phyloP scores from a whole-genome alignment of 2,888 invertebrate genomes.

The Ernsta delagoae region DNA sequence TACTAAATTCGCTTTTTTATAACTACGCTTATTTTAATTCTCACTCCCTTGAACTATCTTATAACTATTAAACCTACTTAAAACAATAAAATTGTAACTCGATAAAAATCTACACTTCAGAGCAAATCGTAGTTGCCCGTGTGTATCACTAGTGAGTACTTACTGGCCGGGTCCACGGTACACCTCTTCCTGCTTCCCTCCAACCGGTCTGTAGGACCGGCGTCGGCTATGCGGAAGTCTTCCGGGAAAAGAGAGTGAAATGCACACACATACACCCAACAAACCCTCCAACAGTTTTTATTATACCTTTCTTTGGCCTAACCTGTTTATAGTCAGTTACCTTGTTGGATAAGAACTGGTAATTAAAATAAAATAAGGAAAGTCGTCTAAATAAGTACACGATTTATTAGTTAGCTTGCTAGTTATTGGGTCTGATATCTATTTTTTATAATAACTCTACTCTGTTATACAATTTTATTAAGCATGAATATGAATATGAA shows the following conservation, averaged over 20 bases:
- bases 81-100: not conserved
- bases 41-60: no score
- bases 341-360: conserved; percentile 3
- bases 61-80: no score
- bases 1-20: no score
- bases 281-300: conserved; percentile 23
- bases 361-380: conserved; percentile 8
- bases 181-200: conserved; percentile 63
- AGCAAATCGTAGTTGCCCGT: conserved; percentile 18
- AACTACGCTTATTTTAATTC: no score
- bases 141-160: conserved; percentile 20
- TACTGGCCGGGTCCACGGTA: conserved; percentile 25
- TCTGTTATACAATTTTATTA: no score
- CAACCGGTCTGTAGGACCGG: conserved; percentile 48
- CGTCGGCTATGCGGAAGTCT: conserved; percentile 60
- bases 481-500: no score
- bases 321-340: conserved; percentile 21
- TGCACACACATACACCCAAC: conserved; percentile 22
- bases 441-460: not conserved
- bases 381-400: not conserved
- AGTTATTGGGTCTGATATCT: not conserved
- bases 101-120: not conserved
- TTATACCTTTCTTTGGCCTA: conserved; percentile 24
- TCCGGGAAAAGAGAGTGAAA: conserved; percentile 61
- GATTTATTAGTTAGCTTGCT: no score